A percentile compares a stretch with the other conserved stretches of the same genome.
phyloP scores from a whole-genome alignment of 2,113 vertebrate species.

The Rissa tridactyla region DNA sequence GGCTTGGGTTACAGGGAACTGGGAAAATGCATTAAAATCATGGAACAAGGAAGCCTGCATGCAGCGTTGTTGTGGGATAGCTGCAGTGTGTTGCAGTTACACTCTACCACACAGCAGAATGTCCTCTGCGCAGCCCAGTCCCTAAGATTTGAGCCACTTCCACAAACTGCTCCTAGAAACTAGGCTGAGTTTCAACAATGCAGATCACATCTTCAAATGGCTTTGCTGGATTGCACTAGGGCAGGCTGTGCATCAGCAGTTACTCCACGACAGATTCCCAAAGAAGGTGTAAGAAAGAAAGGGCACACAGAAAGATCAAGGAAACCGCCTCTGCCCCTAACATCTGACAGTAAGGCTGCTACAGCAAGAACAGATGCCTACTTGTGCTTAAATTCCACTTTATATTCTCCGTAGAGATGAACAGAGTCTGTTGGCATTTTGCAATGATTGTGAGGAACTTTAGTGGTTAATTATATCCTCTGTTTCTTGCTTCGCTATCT shows the following conservation, averaged over 20 bases:
- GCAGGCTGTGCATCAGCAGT: not conserved
- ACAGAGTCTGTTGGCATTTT: slow-evolving; percentile 26
- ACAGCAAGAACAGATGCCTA: not conserved
- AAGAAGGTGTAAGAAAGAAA: not conserved
- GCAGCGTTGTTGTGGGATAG: not conserved
- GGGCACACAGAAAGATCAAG: not conserved
- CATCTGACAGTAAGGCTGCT: not conserved
- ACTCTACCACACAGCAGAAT: not conserved
- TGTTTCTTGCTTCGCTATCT: slow-evolving; percentile 6
- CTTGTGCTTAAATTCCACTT: slow-evolving; percentile 2
- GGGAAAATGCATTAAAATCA: not conserved
- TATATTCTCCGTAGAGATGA: not conserved
- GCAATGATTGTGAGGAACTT: not conserved
- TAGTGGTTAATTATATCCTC: slow-evolving; percentile 48
- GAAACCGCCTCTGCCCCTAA: not conserved
- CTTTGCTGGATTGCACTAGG: not conserved
- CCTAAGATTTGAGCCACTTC: not conserved
- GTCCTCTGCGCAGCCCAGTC: not conserved
- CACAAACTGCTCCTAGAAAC: not conserved
- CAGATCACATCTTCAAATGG: not conserved
- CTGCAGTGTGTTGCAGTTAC: not conserved
- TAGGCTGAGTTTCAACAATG: not conserved
- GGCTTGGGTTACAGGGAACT: not conserved
- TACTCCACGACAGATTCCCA: not conserved
- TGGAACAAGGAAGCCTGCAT: not conserved